A percentile compares a stretch with the other conserved stretches of the same genome.
These are phyloP conservation scores for Microtus pennsylvanicus DNA, from an alignment of 2,113 vertebrate species.

Conservation along the genomic window DNA sequence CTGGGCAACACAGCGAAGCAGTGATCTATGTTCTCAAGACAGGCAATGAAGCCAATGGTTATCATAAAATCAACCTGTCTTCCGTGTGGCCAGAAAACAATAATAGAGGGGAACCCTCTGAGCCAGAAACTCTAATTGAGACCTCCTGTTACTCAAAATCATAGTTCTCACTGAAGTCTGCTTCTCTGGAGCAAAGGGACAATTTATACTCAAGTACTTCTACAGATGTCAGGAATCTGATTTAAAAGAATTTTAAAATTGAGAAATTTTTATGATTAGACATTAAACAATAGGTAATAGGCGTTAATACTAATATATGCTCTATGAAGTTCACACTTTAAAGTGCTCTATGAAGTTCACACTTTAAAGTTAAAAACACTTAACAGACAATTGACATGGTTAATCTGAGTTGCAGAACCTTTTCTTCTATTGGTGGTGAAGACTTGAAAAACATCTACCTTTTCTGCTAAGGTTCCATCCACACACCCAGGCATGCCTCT, in stretches of 20 bases:
- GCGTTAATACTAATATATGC: not conserved
- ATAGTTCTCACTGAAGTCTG: slow-evolving; percentile 29
- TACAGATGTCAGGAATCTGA: slow-evolving; percentile 15
- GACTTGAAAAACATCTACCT: not conserved
- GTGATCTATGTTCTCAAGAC: not conserved
- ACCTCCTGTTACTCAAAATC: not conserved
- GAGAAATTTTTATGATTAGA: not conserved
- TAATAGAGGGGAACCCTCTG: not conserved
- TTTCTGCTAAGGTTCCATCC: not conserved
- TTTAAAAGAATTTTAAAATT: slow-evolving; percentile 15
- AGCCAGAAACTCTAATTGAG: slow-evolving; percentile 22
- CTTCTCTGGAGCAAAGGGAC: not conserved
- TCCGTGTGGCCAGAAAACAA: slow-evolving; percentile 12
- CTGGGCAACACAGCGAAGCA: not conserved
- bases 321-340: not conserved
- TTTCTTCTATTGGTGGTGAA: not conserved
- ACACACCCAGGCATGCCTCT: not conserved
- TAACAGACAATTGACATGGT: not conserved
- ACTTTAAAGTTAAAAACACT: not conserved
- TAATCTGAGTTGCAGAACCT: not conserved
- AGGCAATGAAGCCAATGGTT: not conserved
- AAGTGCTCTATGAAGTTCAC: too few species aligned
- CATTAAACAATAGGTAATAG: not conserved
- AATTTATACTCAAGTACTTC: not conserved
- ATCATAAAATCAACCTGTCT: slow-evolving; percentile 26